These are phyloP conservation scores for Tiphia femorata DNA, from an alignment of 2,888 invertebrate genomes.

Conservation along the genomic window DNA sequence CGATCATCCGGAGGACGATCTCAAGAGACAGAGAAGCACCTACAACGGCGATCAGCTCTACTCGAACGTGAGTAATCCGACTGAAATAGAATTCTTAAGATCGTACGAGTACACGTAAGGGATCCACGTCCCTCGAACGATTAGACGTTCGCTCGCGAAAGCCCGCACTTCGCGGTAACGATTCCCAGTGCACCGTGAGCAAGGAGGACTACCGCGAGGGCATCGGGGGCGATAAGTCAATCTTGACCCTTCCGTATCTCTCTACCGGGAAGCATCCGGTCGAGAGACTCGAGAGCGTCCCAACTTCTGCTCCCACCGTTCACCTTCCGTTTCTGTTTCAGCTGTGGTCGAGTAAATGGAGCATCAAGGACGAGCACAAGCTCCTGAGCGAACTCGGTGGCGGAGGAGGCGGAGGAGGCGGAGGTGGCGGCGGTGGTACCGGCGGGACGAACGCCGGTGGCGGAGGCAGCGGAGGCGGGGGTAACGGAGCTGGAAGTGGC, in stretches of 20 bases:
- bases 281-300: conserved; percentile 23
- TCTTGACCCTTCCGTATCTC: conserved; percentile 22
- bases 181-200: too few relatives aligned
- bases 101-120: too few relatives aligned
- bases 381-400: conserved; percentile 80
- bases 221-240: too few relatives aligned
- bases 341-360: conserved; percentile 91
- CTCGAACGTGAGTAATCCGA: conserved; percentile 89
- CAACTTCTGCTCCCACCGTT: conserved; percentile 39
- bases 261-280: too few relatives aligned
- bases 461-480: conserved; percentile 68
- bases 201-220: too few relatives aligned
- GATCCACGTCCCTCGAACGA: too few relatives aligned
- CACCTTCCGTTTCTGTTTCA: conserved; percentile 61
- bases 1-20: conserved; percentile 89
- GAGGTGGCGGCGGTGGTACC: conserved; percentile 70
- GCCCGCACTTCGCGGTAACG: too few relatives aligned
- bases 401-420: conserved; percentile 71
- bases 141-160: too few relatives aligned
- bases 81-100: too few relatives aligned
- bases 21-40: conserved; percentile 88
- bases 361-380: conserved; percentile 92
- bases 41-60: conserved; percentile 93
- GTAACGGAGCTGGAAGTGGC: conserved; percentile 66
- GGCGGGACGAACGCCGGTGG: conserved; percentile 58